phyloP scores from a whole-genome alignment of 2,113 vertebrate species.

The Manacus vitellinus region DNA sequence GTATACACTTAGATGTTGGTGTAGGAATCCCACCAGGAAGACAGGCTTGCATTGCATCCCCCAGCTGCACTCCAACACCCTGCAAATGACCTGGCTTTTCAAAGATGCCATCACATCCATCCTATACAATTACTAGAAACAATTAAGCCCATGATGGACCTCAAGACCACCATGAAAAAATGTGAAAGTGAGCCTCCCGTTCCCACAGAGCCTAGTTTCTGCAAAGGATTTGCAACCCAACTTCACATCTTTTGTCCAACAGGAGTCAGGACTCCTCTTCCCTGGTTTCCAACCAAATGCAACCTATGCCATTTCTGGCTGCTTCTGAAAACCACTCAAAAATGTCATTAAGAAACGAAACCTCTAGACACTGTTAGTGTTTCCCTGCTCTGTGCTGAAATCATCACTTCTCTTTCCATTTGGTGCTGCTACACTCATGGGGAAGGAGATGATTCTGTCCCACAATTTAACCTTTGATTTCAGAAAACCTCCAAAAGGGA shows the following conservation, averaged over 20 bases:
- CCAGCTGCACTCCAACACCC: neutral
- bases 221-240: neutral
- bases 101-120: neutral
- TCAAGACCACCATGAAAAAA: neutral
- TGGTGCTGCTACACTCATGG: neutral
- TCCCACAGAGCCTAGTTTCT: neutral
- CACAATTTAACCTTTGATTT: neutral
- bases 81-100: neutral
- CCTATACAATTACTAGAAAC: neutral
- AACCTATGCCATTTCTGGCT: neutral
- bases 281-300: neutral
- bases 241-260: rapidly evolving
- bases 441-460: neutral
- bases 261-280: neutral
- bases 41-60: rapidly evolving
- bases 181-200: neutral
- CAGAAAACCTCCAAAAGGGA: neutral
- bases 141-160: neutral
- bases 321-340: neutral
- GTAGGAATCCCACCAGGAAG: neutral
- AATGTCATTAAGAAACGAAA: neutral
- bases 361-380: neutral
- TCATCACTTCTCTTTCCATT: neutral
- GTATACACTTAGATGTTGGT: neutral
- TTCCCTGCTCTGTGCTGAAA: neutral